A percentile compares a stretch with the other conserved stretches of the same genome.
Conservation (phyloP, 2,797 vertebrate species). For the Ptychadena robeensis region DNA sequence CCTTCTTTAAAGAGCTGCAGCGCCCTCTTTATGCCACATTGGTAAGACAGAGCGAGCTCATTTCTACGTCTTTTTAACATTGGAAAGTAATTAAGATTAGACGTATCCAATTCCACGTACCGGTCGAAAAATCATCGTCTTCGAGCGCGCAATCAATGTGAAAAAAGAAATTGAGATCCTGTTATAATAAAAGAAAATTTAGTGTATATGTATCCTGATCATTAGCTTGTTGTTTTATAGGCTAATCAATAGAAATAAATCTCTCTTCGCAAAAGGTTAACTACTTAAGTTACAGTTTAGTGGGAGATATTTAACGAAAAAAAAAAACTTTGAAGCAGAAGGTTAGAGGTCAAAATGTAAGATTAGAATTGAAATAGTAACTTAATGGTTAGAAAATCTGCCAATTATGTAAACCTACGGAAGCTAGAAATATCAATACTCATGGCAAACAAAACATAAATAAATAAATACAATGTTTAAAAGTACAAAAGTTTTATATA, state of each 20-base stretch:
- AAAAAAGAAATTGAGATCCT: not conserved
- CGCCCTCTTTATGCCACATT: conserved; percentile 95
- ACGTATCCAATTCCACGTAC: conserved; percentile 29
- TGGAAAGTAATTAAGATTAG: conserved; percentile 63
- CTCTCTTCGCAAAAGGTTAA: not conserved
- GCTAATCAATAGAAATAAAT: conserved; percentile 16
- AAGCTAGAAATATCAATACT: too few relatives aligned
- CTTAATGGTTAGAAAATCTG: too few relatives aligned
- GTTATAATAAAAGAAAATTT: not conserved
- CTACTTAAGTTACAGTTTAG: not conserved
- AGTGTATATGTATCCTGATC: not conserved
- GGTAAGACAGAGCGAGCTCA: conserved; percentile 72
- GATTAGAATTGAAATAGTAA: not conserved
- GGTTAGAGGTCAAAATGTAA: not conserved
- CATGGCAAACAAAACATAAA: too few relatives aligned
- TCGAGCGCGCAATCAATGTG: conserved; percentile 19
- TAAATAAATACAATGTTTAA: too few relatives aligned
- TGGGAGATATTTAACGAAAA: not conserved
- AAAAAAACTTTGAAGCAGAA: not conserved
- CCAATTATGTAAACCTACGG: too few relatives aligned
- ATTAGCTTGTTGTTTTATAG: not conserved
- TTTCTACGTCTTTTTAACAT: conserved; percentile 10
- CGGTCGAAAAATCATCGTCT: conserved; percentile 26
- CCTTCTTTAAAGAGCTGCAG: conserved; percentile 88
- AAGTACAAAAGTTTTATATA: too few relatives aligned